These are phyloP conservation scores for Agapostemon virescens DNA, from an alignment of 2,888 invertebrate species.

Conservation along the genomic window DNA sequence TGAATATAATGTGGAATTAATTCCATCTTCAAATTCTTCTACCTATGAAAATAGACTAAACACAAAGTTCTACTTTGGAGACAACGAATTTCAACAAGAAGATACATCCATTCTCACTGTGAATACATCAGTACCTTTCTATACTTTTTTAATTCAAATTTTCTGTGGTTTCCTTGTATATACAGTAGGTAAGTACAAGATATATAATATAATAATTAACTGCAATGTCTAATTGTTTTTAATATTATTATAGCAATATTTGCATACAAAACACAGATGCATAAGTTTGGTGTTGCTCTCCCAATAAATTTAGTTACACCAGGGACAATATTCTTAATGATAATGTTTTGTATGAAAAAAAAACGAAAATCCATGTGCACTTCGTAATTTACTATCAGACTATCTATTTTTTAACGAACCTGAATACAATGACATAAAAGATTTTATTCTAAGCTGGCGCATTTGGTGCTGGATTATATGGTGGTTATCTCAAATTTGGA, in stretches of 20 bases:
- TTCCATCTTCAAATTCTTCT: slow-evolving; percentile 52
- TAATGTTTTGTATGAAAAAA: slow-evolving; percentile 86
- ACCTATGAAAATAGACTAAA: neutral
- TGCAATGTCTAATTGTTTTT: neutral
- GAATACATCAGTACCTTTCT: slow-evolving; percentile 79
- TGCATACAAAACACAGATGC: slow-evolving; percentile 94
- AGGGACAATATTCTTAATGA: slow-evolving; percentile 86
- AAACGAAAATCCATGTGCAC: slow-evolving; percentile 85
- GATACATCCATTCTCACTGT: slow-evolving; percentile 31
- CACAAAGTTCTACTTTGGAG: neutral
- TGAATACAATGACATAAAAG: slow-evolving; percentile 80
- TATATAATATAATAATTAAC: neutral
- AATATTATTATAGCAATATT: slow-evolving; percentile 84
- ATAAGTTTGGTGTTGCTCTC: slow-evolving; percentile 92
- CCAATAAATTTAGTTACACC: slow-evolving; percentile 91
- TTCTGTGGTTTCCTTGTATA: slow-evolving; percentile 86
- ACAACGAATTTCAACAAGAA: neutral
- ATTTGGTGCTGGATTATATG: slow-evolving; percentile 91
- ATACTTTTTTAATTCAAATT: slow-evolving; percentile 86
- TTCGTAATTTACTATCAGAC: slow-evolving; percentile 82
- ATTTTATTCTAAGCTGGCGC: slow-evolving; percentile 84
- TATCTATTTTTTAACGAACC: slow-evolving; percentile 82
- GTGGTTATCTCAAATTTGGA: slow-evolving; percentile 92
- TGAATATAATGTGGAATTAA: slow-evolving; percentile 70
- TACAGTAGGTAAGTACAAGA: slow-evolving; percentile 80